Percentiles rank a stretch among this genome's conserved stretches.
Conservation (phyloP, 1,140 invertebrate genomes). For the Aricia agestis region DNA sequence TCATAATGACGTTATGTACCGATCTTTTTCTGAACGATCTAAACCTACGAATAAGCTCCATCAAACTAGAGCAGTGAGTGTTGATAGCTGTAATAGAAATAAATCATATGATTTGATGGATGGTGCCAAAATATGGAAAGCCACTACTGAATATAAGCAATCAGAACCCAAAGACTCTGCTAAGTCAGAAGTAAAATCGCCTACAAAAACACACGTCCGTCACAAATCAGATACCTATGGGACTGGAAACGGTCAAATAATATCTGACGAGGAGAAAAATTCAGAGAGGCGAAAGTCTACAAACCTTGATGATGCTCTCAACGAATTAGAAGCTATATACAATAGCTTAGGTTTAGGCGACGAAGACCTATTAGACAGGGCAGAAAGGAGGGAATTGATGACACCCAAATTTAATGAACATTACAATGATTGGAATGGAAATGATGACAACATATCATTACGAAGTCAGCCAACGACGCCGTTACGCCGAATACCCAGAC, state of each 20-base stretch:
- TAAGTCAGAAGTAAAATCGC: conserved; percentile 43
- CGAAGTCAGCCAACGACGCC: conserved; percentile 65
- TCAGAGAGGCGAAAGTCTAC: conserved; percentile 78
- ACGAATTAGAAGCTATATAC: conserved; percentile 93
- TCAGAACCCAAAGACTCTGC: conserved; percentile 56
- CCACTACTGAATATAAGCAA: conserved; percentile 66
- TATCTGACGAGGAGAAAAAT: conserved; percentile 68
- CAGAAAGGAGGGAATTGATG: conserved; percentile 85
- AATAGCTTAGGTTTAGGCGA: conserved; percentile 88
- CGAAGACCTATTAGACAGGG: conserved; percentile 86
- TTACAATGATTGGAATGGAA: conserved; percentile 72
- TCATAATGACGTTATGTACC: conserved; percentile 41
- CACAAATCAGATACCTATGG: conserved; percentile 69
- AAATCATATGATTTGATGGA: conserved; percentile 58
- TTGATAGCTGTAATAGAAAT: conserved; percentile 53
- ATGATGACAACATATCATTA: conserved; percentile 61
- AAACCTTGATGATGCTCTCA: conserved; percentile 90
- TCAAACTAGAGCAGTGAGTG: conserved; percentile 34
- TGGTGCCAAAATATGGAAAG: conserved; percentile 65
- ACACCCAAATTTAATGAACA: conserved; percentile 68
- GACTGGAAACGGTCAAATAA: conserved; percentile 45
- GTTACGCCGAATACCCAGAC: conserved; percentile 49
- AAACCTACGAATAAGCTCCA: conserved; percentile 33
- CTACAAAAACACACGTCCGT: conserved; percentile 59
- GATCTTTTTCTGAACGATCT: conserved; percentile 41